Percentiles rank a stretch among this genome's conserved stretches.
phyloP scores from a whole-genome alignment of 2,113 vertebrate species.

The Pterocles burchelli region DNA sequence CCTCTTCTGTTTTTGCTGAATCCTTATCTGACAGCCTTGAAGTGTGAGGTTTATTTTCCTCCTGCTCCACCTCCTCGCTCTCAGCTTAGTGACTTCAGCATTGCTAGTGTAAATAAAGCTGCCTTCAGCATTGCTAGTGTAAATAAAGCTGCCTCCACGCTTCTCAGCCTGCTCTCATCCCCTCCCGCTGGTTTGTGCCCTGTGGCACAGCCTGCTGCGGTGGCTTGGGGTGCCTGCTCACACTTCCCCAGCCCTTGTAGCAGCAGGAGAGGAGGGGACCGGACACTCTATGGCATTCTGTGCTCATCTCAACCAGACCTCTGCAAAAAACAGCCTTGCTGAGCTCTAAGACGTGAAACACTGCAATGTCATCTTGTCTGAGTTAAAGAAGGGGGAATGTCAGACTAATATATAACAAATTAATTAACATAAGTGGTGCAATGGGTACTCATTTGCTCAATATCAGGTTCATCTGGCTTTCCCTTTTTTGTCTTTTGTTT shows the following conservation, averaged over 20 bases:
- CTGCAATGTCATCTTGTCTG: neutral
- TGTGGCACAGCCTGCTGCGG: neutral
- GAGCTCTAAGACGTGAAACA: neutral
- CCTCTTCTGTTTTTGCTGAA: neutral
- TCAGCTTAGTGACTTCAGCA: neutral
- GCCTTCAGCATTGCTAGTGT: neutral
- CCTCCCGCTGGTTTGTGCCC: neutral
- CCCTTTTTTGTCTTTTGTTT: neutral
- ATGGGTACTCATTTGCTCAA: neutral
- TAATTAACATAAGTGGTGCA: neutral
- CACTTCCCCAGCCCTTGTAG: neutral
- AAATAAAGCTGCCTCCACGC: neutral
- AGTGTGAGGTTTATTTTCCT: neutral
- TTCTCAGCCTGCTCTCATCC: neutral
- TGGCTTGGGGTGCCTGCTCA: fast-evolving
- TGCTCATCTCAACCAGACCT: neutral
- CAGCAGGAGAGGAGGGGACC: neutral
- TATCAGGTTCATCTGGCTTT: neutral
- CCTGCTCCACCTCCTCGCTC: neutral
- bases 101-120: no score
- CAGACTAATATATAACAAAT: neutral
- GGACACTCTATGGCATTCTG: neutral
- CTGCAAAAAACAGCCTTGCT: neutral
- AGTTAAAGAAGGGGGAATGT: neutral
- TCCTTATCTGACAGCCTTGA: neutral